These are phyloP conservation scores for Paramisgurnus dabryanus DNA, from an alignment of 2,113 vertebrate species.

Conservation along the genomic window DNA sequence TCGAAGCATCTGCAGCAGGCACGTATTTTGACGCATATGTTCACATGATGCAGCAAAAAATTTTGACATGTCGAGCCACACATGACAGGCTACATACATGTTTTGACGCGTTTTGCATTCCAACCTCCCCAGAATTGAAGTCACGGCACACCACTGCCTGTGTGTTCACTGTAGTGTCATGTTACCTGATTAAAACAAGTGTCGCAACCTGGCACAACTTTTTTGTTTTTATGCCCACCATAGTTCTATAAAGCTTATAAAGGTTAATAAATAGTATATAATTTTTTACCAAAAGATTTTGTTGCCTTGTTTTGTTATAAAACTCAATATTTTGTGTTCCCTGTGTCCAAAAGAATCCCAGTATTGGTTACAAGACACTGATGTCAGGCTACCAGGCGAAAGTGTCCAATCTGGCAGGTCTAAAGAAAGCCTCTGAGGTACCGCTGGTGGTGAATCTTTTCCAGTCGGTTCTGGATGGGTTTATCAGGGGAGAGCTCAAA, in stretches of 20 bases:
- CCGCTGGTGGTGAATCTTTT: conserved; percentile 93
- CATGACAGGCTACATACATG: too few relatives aligned
- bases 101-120: too few relatives aligned
- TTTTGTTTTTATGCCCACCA: not conserved
- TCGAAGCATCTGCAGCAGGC: too few relatives aligned
- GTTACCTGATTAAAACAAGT: not conserved
- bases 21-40: too few relatives aligned
- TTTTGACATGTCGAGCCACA: too few relatives aligned
- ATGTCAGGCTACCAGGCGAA: conserved; percentile 88
- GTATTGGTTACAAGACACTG: conserved; percentile 88
- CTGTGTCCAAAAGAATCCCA: conserved; percentile 77
- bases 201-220: too few relatives aligned
- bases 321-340: not conserved
- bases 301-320: too few relatives aligned
- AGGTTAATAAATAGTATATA: too few relatives aligned
- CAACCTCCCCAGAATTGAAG: too few relatives aligned
- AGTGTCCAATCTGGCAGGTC: conserved; percentile 79
- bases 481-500: conserved; percentile 83
- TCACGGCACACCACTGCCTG: too few relatives aligned
- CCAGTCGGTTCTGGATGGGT: conserved; percentile 92
- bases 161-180: not conserved
- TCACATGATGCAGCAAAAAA: too few relatives aligned
- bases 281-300: too few relatives aligned
- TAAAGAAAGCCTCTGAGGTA: conserved; percentile 79
- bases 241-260: not conserved